phyloP scores from a whole-genome alignment of 2,888 invertebrate species.

The Linyphia triangularis region DNA sequence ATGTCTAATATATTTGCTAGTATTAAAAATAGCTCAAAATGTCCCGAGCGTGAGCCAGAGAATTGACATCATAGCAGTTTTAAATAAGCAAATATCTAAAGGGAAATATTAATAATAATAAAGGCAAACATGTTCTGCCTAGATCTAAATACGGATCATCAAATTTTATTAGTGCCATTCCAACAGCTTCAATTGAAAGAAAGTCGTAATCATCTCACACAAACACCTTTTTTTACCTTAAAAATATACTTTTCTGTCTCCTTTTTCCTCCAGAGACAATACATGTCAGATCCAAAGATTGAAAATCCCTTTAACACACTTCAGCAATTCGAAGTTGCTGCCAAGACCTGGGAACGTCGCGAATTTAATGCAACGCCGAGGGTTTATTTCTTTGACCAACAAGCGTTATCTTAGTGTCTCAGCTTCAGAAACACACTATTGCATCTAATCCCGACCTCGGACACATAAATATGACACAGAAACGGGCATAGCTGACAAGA shows the following conservation, averaged over 20 bases:
- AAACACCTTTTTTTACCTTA: neutral
- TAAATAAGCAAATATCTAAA: no score
- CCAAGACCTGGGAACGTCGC: neutral
- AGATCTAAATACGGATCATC: no score
- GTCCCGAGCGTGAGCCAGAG: no score
- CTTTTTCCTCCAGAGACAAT: conserved; percentile 18
- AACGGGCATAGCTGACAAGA: conserved; percentile 63
- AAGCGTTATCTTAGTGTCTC: conserved; percentile 61
- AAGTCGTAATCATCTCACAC: conserved; percentile 12
- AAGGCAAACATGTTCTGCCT: no score
- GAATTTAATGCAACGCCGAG: conserved; percentile 43
- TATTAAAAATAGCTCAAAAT: no score
- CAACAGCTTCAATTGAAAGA: conserved; percentile 29
- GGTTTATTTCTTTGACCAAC: conserved; percentile 55
- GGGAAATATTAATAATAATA: no score
- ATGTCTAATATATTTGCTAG: no score
- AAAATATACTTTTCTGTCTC: neutral
- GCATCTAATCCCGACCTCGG: conserved; percentile 47
- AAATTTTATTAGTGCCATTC: neutral
- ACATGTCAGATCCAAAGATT: conserved; percentile 33
- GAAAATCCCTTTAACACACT: neutral
- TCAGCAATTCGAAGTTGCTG: neutral
- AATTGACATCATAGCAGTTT: no score
- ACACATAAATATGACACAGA: conserved; percentile 67
- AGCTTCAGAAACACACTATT: conserved; percentile 42